A percentile compares a stretch with the other conserved stretches of the same genome.
Conservation (phyloP, 2,888 invertebrate genomes). For the Erannis defoliaria region DNA sequence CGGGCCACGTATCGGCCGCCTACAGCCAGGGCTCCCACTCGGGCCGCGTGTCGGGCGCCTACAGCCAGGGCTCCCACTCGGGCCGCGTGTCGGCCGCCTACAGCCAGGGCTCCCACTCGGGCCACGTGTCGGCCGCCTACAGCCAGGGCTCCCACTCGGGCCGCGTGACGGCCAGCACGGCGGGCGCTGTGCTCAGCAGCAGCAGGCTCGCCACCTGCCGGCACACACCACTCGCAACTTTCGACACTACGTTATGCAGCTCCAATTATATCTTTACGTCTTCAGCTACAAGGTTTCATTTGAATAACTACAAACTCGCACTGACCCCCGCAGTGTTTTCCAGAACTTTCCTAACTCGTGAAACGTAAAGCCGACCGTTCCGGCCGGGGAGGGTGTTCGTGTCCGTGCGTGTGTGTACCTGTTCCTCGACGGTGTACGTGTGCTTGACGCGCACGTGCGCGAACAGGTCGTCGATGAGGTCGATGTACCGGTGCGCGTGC, state of each 20-base stretch:
- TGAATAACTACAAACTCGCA: not conserved
- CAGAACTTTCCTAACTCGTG: not conserved
- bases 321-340: not conserved
- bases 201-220: constrained; percentile 44
- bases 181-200: constrained; percentile 54
- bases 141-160: constrained; percentile 62
- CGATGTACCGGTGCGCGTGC: constrained; percentile 45
- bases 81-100: not conserved
- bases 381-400: too few relatives aligned
- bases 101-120: too few relatives aligned
- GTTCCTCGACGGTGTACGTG: constrained; percentile 54
- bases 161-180: constrained; percentile 54
- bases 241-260: too few relatives aligned
- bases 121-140: constrained; percentile 33
- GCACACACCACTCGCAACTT: not conserved
- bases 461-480: constrained; percentile 49
- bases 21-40: constrained; percentile 54
- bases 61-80: not conserved
- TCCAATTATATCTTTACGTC: not conserved
- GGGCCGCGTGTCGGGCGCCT: constrained; percentile 39
- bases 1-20: not conserved
- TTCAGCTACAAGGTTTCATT: not conserved
- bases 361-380: not conserved
- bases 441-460: constrained; percentile 36
- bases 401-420: constrained; percentile 46